These are phyloP conservation scores for Falco naumanni DNA, from an alignment of 2,797 vertebrate genomes.

Conservation along the genomic window DNA sequence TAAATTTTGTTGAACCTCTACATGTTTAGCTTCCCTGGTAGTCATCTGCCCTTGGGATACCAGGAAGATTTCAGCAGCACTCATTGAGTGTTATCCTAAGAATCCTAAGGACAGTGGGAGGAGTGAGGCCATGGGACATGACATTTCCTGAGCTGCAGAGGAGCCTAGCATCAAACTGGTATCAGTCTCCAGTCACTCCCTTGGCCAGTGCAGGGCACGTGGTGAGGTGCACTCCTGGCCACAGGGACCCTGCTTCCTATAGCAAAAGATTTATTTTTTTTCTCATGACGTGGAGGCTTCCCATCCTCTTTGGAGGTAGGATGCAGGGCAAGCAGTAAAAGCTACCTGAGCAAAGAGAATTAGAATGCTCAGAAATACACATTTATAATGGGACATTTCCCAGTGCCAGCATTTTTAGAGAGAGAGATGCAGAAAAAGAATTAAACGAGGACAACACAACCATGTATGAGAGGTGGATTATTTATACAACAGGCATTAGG, in stretches of 20 bases:
- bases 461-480: neutral
- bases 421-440: neutral
- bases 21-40: neutral
- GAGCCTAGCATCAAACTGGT: neutral
- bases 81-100: neutral
- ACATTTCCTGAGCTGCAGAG: neutral
- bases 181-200: neutral
- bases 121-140: neutral
- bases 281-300: neutral
- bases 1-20: neutral
- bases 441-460: neutral
- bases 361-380: neutral
- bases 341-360: neutral
- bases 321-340: neutral
- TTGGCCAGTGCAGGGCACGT: rapidly evolving
- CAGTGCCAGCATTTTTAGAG: neutral
- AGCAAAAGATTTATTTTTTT: neutral
- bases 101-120: neutral
- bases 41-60: neutral
- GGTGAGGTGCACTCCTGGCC: neutral
- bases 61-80: neutral
- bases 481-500: conserved; percentile 3
- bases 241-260: neutral
- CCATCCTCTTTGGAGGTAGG: neutral
- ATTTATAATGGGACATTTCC: neutral